Percentiles rank a stretch among this genome's conserved stretches.
Evolutionary conservation across 1,140 invertebrate genomes (phyloP).

Genomic region (Pseudomyrmex flavicornis): DNA sequence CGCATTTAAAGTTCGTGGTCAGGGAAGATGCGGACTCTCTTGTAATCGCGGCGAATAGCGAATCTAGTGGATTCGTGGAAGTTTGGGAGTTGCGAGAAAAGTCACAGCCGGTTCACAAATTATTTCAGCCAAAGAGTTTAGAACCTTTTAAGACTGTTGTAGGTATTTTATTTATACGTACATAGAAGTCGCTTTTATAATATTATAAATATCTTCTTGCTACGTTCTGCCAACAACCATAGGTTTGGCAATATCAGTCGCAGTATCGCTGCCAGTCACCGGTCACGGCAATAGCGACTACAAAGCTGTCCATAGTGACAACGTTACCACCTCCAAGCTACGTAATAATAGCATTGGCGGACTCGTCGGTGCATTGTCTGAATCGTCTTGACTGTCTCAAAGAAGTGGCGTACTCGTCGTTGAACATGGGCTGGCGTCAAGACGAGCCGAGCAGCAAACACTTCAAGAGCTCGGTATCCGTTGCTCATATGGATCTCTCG

Average conservation of each 20-base stretch:
- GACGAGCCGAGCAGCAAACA: constrained; percentile 85
- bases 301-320: constrained; percentile 88
- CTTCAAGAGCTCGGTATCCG: constrained; percentile 83
- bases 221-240: constrained; percentile 12
- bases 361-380: constrained; percentile 92
- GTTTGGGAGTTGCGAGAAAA: constrained; percentile 95
- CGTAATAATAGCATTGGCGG: constrained; percentile 90
- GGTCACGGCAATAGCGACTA: constrained; percentile 86
- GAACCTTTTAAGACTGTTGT: constrained; percentile 90
- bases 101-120: constrained; percentile 91
- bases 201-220: constrained; percentile 5
- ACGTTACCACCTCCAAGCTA: constrained; percentile 87
- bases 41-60: constrained; percentile 89
- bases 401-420: constrained; percentile 86
- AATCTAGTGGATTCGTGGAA: constrained; percentile 89
- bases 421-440: constrained; percentile 85
- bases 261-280: constrained; percentile 86
- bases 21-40: constrained; percentile 93
- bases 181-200: background rate
- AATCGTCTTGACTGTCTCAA: constrained; percentile 90
- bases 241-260: constrained; percentile 90
- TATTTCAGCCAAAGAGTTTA: constrained; percentile 86
- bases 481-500: constrained; percentile 90
- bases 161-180: constrained; percentile 83
- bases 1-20: constrained; percentile 92